Conservation (phyloP, 2,113 vertebrate genomes). For the Podarcis cretensis region DNA sequence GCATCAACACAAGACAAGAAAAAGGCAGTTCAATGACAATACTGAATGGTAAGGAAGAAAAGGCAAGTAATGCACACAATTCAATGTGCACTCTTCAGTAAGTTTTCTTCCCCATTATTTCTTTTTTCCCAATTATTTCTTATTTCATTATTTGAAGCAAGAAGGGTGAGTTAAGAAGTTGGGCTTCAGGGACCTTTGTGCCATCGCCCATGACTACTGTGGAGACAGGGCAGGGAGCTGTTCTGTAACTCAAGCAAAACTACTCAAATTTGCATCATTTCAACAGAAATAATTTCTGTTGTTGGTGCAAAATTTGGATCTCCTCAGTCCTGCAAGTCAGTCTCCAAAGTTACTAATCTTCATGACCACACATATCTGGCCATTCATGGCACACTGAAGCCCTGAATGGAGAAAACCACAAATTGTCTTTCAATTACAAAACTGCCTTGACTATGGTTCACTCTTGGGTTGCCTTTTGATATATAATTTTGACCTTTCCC, state of each 20-base stretch:
- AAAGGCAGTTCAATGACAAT: background rate
- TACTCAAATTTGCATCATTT: background rate
- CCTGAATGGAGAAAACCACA: too few relatives aligned
- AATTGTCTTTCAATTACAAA: background rate
- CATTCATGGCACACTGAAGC: background rate
- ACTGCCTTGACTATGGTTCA: background rate
- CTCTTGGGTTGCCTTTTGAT: background rate
- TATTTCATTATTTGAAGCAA: background rate
- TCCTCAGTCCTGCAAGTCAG: background rate
- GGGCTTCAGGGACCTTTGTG: background rate
- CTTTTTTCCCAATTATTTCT: too few relatives aligned
- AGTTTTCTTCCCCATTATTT: too few relatives aligned
- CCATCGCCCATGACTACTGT: background rate
- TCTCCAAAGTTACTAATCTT: background rate
- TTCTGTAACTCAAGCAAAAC: background rate
- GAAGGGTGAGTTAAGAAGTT: background rate
- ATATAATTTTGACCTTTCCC: background rate
- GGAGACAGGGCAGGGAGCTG: too few relatives aligned
- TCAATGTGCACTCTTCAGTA: too few relatives aligned
- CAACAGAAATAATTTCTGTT: background rate
- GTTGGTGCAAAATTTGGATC: background rate
- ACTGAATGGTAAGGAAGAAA: background rate
- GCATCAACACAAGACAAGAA: background rate
- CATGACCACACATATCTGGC: background rate
- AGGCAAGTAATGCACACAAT: background rate